Conservation (phyloP, 2,888 invertebrate species). For the Gibbula magus region DNA sequence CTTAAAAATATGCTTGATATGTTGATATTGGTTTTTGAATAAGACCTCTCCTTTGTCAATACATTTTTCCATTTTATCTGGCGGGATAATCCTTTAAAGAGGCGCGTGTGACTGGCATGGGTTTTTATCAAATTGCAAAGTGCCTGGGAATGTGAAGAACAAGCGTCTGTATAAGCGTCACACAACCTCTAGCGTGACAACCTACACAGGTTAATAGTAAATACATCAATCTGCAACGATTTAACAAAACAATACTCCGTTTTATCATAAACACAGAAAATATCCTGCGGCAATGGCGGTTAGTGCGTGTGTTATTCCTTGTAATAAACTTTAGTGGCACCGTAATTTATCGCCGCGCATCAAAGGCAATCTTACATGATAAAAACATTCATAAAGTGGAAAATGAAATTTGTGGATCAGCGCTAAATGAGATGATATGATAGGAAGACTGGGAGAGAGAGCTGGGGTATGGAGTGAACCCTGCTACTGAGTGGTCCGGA, state of each 20-base stretch:
- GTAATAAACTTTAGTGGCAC: background rate
- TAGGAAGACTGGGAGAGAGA: background rate
- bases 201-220: background rate
- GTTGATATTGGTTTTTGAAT: no score
- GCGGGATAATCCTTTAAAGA: no score
- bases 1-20: no score
- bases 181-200: background rate
- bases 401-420: constrained; percentile 10
- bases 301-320: background rate
- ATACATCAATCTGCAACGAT: background rate
- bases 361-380: background rate
- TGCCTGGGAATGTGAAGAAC: no score
- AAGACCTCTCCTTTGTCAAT: no score
- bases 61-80: no score
- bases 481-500: background rate
- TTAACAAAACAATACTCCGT: background rate
- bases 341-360: constrained; percentile 5
- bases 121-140: no score
- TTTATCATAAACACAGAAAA: constrained; percentile 18
- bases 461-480: no score
- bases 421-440: constrained; percentile 1
- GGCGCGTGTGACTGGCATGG: no score
- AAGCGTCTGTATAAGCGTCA: no score
- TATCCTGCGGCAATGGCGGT: background rate
- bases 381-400: constrained; percentile 14